phyloP scores from a whole-genome alignment of 1,140 invertebrate genomes.

The Drosophila bifasciata region DNA sequence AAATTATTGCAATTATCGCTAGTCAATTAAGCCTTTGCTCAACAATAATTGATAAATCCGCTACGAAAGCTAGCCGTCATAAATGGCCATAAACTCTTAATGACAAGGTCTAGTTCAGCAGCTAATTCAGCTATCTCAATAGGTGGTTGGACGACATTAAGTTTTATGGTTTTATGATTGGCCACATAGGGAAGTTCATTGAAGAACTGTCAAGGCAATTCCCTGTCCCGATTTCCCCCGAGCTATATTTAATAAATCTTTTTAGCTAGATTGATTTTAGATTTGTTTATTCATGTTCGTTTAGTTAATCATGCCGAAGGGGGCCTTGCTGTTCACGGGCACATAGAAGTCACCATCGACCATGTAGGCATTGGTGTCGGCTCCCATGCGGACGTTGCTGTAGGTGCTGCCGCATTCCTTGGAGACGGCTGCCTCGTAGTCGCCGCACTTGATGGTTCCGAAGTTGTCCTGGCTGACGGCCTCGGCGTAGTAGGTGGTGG shows the following conservation, averaged over 20 bases:
- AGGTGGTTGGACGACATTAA: slow-evolving; percentile 10
- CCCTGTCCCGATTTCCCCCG: background rate
- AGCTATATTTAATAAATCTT: background rate
- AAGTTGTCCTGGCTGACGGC: slow-evolving; percentile 68
- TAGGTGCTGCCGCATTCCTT: slow-evolving; percentile 61
- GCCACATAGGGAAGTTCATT: slow-evolving; percentile 34
- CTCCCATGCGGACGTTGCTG: slow-evolving; percentile 81
- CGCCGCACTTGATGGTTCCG: slow-evolving; percentile 57
- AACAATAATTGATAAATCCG: background rate
- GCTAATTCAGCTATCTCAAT: slow-evolving; percentile 6
- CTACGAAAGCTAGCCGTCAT: slow-evolving; percentile 11
- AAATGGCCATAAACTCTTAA: slow-evolving; percentile 26
- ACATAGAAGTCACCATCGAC: slow-evolving; percentile 72
- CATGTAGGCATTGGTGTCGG: slow-evolving; percentile 78
- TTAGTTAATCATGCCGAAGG: slow-evolving; percentile 79
- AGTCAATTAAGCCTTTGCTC: slow-evolving; percentile 1
- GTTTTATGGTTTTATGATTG: slow-evolving; percentile 13
- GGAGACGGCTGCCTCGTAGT: slow-evolving; percentile 53
- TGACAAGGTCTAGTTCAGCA: background rate
- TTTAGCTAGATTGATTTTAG: background rate
- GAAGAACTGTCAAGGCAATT: slow-evolving; percentile 17
- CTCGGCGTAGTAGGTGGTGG: slow-evolving; percentile 86
- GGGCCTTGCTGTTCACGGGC: slow-evolving; percentile 67
- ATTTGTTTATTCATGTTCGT: slow-evolving; percentile 38
- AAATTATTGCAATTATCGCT: too few species aligned